phyloP scores from a whole-genome alignment of 2,888 invertebrate genomes.

The Zeuzera pyrina region DNA sequence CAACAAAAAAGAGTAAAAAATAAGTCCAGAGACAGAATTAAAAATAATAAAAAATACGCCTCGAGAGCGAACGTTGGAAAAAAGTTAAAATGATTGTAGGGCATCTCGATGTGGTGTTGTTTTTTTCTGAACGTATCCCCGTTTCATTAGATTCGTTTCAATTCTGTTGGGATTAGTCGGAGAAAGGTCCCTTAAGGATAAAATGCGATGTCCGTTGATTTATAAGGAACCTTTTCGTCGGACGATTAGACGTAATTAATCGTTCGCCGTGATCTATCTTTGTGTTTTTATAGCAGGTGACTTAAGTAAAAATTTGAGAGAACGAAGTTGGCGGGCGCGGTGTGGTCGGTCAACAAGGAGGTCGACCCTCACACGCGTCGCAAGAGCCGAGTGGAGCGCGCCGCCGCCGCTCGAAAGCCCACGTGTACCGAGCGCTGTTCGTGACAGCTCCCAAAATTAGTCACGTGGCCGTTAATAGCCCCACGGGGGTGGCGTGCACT shows the following conservation, averaged over 20 bases:
- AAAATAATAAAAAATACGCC: slow-evolving; percentile 49
- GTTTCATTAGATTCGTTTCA: slow-evolving; percentile 70
- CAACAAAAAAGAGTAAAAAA: slow-evolving; percentile 46
- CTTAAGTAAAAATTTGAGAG: slow-evolving; percentile 20
- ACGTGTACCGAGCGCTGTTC: slow-evolving; percentile 49
- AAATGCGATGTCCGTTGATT: slow-evolving; percentile 63
- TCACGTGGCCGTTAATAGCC: slow-evolving; percentile 68
- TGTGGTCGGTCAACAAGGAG: slow-evolving; percentile 14
- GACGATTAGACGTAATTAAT: slow-evolving; percentile 57
- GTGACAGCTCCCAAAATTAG: slow-evolving; percentile 70
- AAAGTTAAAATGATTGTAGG: slow-evolving; percentile 69
- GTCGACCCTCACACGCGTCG: slow-evolving; percentile 11
- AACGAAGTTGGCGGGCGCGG: slow-evolving; percentile 7
- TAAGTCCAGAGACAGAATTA: slow-evolving; percentile 61
- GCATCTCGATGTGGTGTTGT: slow-evolving; percentile 50
- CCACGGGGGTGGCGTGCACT: slow-evolving; percentile 44
- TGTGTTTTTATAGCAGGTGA: slow-evolving; percentile 33
- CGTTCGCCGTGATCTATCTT: slow-evolving; percentile 40
- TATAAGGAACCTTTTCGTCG: slow-evolving; percentile 54
- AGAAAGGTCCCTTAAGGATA: slow-evolving; percentile 61
- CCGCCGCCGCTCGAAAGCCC: slow-evolving; percentile 19
- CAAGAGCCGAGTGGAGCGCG: slow-evolving; percentile 4
- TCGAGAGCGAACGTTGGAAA: slow-evolving; percentile 57
- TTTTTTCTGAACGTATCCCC: slow-evolving; percentile 48
- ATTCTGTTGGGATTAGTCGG: slow-evolving; percentile 66